Evolutionary conservation across 2,113 vertebrate species (phyloP).

Genomic region (Engystomops pustulosus): DNA sequence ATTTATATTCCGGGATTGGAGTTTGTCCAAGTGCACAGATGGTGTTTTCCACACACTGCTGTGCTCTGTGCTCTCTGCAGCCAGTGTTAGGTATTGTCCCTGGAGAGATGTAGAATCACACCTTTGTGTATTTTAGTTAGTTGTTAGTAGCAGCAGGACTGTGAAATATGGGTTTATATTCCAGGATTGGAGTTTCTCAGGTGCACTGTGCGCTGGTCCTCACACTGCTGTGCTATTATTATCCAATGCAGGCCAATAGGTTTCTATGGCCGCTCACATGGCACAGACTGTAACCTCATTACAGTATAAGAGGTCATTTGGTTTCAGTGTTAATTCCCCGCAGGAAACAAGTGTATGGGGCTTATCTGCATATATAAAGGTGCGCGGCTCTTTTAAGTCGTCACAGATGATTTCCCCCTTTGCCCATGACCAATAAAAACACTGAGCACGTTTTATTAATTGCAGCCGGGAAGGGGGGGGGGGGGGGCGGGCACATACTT

Average conservation of each 20-base stretch:
- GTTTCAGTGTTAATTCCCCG: not conserved
- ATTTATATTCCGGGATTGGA: no score
- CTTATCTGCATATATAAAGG: not conserved
- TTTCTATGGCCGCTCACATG: not conserved
- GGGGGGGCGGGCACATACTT: not conserved
- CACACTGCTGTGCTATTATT: no score
- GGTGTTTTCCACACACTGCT: no score
- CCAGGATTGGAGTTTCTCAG: no score
- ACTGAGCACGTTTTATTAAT: not conserved
- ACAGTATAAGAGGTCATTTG: conserved; percentile 39
- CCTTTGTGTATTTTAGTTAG: no score
- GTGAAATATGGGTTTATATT: no score
- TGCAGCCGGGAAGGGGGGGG: not conserved
- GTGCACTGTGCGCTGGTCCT: no score
- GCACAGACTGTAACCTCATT: not conserved
- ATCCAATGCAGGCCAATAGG: not conserved
- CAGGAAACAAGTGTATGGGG: conserved; percentile 30
- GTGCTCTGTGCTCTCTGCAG: no score
- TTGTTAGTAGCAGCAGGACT: no score
- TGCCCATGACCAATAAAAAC: conserved; percentile 24
- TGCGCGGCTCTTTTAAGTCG: conserved; percentile 12
- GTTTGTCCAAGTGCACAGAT: no score
- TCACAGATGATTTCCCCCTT: conserved; percentile 22
- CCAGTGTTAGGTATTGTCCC: no score
- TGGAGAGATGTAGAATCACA: no score